Evolutionary conservation across 2,888 invertebrate genomes (phyloP), one percentile per base, ranked within the genome.

Genomic region (Eulithis testata): DNA sequence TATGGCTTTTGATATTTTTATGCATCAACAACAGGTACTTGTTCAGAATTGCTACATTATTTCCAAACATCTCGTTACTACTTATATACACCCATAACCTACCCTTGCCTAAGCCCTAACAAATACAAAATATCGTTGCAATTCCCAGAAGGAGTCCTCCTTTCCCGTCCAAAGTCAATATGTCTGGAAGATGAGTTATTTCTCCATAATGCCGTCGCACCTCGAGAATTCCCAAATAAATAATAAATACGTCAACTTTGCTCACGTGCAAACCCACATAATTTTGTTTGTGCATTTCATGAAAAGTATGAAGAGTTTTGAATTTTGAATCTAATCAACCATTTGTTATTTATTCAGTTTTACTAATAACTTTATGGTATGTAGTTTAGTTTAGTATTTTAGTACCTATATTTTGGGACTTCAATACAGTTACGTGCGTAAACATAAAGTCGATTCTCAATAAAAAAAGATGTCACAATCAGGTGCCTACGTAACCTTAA

Each of bases 151-250:
- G 88, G 84, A 82, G 77, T 77, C 81, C 71, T 81, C 84, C 82
- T 83, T 85, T 88, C 83, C 84, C 79, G 75, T 84, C 79, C 79
- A 83, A 86, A 90, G 90, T 89, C 91, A 90, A 91, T 91, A 91
- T 87, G 88, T 89, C 87, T 87, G 84, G 61, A 84, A 86, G 85
- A 91, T 91, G 89, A 91, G 90, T 91, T 91, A 90, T 91, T 90
- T 90, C 89, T 89, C 88, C 89, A 89, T 90, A 89, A 62, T 55
- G 82, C 76, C 77, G 77, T 58, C 78, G 74, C 80, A 82, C 82
- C 80, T 68, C 76, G 81, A 78, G 88, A 86, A 91, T 90, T 91
- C 90, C 89, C 91, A 90, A 91, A 92, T 91, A 92, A 91, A 91
- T 92, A 92, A 92, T 92, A 92, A 91, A 92, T 92, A 89, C 84